Evolutionary conservation across 92 coral and sea anemone species (phyloP).

Genomic region (Zoanthus sociatus): DNA sequence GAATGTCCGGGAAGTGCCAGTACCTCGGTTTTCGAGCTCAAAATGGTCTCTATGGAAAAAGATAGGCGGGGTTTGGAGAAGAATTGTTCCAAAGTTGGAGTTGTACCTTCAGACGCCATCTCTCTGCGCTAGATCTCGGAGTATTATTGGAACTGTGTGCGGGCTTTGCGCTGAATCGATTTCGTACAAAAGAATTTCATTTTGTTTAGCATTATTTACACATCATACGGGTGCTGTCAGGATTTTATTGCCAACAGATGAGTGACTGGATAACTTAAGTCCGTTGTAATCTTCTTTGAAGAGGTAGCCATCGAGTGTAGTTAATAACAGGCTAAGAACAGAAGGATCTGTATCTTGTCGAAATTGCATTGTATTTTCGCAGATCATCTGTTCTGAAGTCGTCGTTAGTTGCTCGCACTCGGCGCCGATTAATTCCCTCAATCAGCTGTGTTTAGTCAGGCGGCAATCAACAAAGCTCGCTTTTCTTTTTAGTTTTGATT

Average conservation of each 20-base stretch:
- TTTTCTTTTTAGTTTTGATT: slow-evolving; percentile 87
- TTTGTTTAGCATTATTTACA: slow-evolving; percentile 76
- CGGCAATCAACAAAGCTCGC: slow-evolving; percentile 72
- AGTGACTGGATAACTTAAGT: slow-evolving; percentile 76
- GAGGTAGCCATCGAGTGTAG: slow-evolving; percentile 17
- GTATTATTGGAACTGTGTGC: slow-evolving; percentile 27
- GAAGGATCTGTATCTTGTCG: slow-evolving; percentile 5
- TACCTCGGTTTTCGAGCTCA: slow-evolving; percentile 44
- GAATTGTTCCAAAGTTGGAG: background rate
- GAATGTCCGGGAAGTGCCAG: slow-evolving; percentile 16
- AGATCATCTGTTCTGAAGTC: slow-evolving; percentile 16
- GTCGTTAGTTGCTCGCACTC: slow-evolving; percentile 25
- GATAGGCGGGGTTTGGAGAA: slow-evolving; percentile 24
- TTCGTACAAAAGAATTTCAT: slow-evolving; percentile 68
- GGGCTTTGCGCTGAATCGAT: slow-evolving; percentile 64
- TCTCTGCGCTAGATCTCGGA: slow-evolving; percentile 22
- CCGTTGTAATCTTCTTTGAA: slow-evolving; percentile 70
- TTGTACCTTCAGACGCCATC: slow-evolving; percentile 14
- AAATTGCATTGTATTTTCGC: slow-evolving; percentile 5
- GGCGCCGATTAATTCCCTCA: slow-evolving; percentile 62
- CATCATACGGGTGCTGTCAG: slow-evolving; percentile 74
- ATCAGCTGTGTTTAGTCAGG: slow-evolving; percentile 55
- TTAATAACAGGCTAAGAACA: background rate
- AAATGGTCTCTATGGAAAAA: slow-evolving; percentile 66
- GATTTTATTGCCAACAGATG: slow-evolving; percentile 75